Evolutionary conservation across 2,888 invertebrate species (phyloP), one percentile per base, ranked within the genome.

Genomic region (Tryphoninae sp.): DNA sequence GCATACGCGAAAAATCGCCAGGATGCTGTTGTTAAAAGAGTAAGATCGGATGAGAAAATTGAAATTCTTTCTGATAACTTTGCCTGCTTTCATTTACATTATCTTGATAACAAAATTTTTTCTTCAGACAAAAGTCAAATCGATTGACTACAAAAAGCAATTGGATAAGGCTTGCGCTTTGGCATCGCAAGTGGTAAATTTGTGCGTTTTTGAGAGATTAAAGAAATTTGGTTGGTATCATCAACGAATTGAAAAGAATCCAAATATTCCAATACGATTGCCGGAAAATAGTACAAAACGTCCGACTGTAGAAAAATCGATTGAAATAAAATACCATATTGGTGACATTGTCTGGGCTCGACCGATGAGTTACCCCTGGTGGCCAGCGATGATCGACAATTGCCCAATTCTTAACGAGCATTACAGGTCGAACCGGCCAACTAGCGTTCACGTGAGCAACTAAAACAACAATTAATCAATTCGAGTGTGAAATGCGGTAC

Each of bases 351-450:
- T 96, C 0, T 94, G 95, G 94, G 96, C 94, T 0, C 93, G 92
- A 51, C 84, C 94, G 82, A 84, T 90, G 0, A 94, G 94, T 22
- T 95, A 93, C 92, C 95, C 95, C 1, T 95, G 95, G 95, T 96
- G 95, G 95, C 96, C 96, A 2, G 96, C 94, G 1, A 94, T 96
- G 93, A 94, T 96, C 0, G 95, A 95, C 82, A 95, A 95, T 87
- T 94, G 94, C 85, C 95, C 95, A 0, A 94, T 95, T 83, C 83
- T 83, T 4, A 61, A 85, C 0, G 42, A 22, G 4, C 87, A 84
- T 58, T 89, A 85, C n/a, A 13, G 79, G 49, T 49, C 84, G 13
- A 0, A 4, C 1, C 59, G 22, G 26, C 26, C 23, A 4, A 83
- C 83, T 6, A 16, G n/a, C 0, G 62, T 80, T 42, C 84, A 84